These are phyloP conservation scores for Piprites chloris DNA, from an alignment of 2,113 vertebrate genomes.

Conservation along the genomic window DNA sequence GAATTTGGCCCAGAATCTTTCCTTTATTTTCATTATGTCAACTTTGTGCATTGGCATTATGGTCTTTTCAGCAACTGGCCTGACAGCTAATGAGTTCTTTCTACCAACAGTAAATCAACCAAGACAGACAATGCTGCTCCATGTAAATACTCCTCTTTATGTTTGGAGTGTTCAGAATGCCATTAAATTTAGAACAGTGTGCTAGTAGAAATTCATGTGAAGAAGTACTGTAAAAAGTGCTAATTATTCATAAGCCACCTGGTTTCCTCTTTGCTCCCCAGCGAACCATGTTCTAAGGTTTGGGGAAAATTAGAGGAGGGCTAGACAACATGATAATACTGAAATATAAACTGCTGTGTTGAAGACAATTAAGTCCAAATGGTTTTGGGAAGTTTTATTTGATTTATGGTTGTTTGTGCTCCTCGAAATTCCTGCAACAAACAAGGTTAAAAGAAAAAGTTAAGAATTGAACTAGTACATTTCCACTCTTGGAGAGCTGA, in stretches of 20 bases:
- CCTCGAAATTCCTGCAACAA: neutral
- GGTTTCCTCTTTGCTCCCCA: neutral
- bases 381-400: neutral
- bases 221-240: neutral
- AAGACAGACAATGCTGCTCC: neutral
- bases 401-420: neutral
- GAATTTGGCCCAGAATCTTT: conserved; percentile 57
- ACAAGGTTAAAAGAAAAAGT: neutral
- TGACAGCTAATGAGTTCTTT: neutral
- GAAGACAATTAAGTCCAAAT: neutral
- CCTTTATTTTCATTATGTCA: conserved; percentile 65
- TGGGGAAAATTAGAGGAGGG: neutral
- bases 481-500: neutral
- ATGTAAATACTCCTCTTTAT: neutral
- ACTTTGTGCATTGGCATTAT: conserved; percentile 10
- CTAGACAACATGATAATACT: neutral
- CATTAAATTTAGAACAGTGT: conserved; percentile 7
- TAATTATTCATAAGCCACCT: conserved; percentile 42
- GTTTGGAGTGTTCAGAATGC: neutral
- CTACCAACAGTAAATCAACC: conserved; percentile 12
- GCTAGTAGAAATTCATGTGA: neutral
- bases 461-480: neutral
- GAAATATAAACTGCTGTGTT: neutral
- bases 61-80: neutral
- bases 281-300: neutral